A percentile compares a stretch with the other conserved stretches of the same genome.
phyloP scores from a whole-genome alignment of 1,140 invertebrate genomes.

The Tetragonula clypearis region DNA sequence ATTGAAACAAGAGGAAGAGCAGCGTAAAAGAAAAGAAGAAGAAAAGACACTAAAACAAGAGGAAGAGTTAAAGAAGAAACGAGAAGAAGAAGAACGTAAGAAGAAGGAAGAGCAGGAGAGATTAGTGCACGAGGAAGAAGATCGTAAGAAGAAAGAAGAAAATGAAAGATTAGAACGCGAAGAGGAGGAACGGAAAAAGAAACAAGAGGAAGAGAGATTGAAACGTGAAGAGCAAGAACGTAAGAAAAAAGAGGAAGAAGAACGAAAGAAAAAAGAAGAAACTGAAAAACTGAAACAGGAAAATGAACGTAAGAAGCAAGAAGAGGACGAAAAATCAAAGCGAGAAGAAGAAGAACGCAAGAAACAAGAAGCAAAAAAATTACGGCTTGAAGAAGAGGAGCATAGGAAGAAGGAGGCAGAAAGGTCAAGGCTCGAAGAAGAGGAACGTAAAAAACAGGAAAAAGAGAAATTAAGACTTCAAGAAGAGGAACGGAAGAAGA shows the following conservation, averaged over 20 bases:
- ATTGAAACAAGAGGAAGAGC: conserved; percentile 36
- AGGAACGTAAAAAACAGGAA: conserved; percentile 36
- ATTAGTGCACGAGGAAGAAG: conserved; percentile 30
- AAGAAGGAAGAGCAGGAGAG: conserved; percentile 49
- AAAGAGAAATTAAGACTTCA: conserved; percentile 12
- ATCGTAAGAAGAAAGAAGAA: conserved; percentile 31
- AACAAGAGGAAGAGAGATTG: conserved; percentile 53
- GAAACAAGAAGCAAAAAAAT: conserved; percentile 33
- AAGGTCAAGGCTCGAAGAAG: conserved; percentile 20
- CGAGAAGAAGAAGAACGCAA: conserved; percentile 20
- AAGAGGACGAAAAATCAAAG: conserved; percentile 45
- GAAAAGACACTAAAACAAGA: conserved; percentile 6
- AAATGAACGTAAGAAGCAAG: conserved; percentile 40
- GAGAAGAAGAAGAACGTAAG: conserved; percentile 46
- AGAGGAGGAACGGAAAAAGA: conserved; percentile 42
- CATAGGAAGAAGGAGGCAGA: conserved; percentile 40
- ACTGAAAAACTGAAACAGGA: conserved; percentile 37
- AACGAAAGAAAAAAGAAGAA: conserved; percentile 44
- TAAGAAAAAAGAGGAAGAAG: conserved; percentile 42
- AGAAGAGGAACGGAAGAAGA: conserved; percentile 24
- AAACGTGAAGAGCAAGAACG: conserved; percentile 39
- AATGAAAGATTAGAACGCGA: conserved; percentile 33
- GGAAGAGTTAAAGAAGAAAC: conserved; percentile 39
- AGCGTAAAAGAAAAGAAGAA: conserved; percentile 41
- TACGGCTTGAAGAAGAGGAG: conserved; percentile 39